These are phyloP conservation scores for Daphoenositta chrysoptera DNA, from an alignment of 2,113 vertebrate species.

Conservation along the genomic window DNA sequence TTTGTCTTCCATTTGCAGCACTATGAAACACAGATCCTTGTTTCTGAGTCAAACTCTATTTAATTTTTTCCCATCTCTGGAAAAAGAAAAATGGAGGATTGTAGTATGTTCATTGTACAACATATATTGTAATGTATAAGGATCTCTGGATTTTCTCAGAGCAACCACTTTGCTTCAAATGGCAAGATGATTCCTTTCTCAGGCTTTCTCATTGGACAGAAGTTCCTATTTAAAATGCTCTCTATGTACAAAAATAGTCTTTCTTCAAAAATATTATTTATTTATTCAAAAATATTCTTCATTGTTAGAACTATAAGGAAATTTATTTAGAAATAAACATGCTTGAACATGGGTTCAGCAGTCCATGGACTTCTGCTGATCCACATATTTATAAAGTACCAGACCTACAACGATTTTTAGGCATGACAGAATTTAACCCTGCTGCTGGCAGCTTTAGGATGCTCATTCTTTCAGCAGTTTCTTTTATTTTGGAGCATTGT, in stretches of 20 bases:
- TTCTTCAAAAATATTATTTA: not conserved
- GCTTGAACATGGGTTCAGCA: not conserved
- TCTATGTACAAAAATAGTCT: not conserved
- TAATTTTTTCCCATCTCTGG: not conserved
- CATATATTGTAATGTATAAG: not conserved
- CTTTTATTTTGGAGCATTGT: not conserved
- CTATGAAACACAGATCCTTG: not conserved
- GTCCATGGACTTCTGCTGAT: not conserved
- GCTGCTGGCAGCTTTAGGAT: not conserved
- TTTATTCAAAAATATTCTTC: not conserved
- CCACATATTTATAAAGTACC: not conserved
- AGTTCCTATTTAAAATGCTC: not conserved
- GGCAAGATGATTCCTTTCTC: not conserved
- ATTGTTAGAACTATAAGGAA: not conserved
- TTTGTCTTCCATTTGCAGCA: not conserved
- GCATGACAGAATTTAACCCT: not conserved
- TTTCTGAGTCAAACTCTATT: not conserved
- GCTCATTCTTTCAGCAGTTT: not conserved
- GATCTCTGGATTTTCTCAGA: not conserved
- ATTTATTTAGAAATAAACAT: not conserved
- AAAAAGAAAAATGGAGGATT: not conserved
- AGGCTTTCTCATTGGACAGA: not conserved
- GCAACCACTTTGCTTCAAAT: not conserved
- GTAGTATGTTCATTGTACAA: not conserved
- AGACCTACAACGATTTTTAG: not conserved